These are phyloP conservation scores for Gymnopithys bicolor DNA, from an alignment of 2,797 vertebrate species.

Conservation along the genomic window DNA sequence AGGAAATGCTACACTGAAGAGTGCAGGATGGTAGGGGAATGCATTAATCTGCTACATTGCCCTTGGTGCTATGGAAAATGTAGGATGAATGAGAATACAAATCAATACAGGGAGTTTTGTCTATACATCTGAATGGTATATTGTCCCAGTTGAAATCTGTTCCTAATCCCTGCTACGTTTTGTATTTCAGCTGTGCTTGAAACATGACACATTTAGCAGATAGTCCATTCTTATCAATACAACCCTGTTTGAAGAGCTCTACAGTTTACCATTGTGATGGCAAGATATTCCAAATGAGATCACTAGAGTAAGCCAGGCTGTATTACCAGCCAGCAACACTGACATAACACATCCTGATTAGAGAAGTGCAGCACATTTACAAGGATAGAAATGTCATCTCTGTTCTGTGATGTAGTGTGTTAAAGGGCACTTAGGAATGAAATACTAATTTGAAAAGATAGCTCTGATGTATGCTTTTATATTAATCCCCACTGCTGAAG, in stretches of 20 bases:
- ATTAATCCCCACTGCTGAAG: not conserved
- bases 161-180: not conserved
- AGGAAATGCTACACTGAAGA: not conserved
- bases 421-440: slow-evolving; percentile 1
- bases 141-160: not conserved
- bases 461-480: not conserved
- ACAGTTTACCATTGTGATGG: not conserved
- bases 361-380: not conserved
- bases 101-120: not conserved
- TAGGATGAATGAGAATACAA: not conserved
- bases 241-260: not conserved
- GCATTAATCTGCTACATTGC: not conserved
- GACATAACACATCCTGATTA: slow-evolving; percentile 8
- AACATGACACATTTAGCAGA: not conserved
- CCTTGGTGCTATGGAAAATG: not conserved
- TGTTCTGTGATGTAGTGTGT: not conserved
- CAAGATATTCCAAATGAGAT: not conserved
- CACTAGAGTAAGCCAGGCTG: not conserved
- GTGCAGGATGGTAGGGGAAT: not conserved
- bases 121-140: not conserved
- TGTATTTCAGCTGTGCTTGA: not conserved
- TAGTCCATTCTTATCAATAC: not conserved
- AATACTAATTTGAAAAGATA: not conserved
- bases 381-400: slow-evolving; percentile 23
- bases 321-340: not conserved